These are phyloP conservation scores for Thalassophryne amazonica DNA, from an alignment of 2,797 vertebrate genomes.

Conservation along the genomic window DNA sequence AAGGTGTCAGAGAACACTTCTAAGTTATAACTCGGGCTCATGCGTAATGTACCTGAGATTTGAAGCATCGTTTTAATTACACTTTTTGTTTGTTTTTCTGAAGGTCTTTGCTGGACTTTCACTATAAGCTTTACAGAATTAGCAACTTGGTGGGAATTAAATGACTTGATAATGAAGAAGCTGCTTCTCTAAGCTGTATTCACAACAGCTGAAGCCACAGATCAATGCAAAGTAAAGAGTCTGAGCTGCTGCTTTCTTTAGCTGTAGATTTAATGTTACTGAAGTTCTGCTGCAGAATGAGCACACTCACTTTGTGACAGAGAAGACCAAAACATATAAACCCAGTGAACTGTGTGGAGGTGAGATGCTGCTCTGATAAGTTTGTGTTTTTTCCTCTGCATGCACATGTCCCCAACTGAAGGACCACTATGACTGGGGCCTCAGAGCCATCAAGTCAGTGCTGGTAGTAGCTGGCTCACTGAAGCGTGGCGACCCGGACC, in stretches of 20 bases:
- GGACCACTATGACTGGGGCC: slow-evolving; percentile 95
- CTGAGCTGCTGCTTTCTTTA: slow-evolving; percentile 9
- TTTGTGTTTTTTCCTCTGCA: not conserved
- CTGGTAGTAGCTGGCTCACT: slow-evolving; percentile 93
- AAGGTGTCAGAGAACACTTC: slow-evolving; percentile 18
- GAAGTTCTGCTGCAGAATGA: not conserved
- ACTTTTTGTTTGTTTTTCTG: slow-evolving; percentile 8
- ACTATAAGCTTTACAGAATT: slow-evolving; percentile 24
- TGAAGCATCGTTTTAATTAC: slow-evolving; percentile 23
- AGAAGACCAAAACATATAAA: not conserved
- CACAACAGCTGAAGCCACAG: slow-evolving; percentile 34
- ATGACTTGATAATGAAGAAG: slow-evolving; percentile 41
- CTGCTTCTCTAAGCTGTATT: slow-evolving; percentile 38
- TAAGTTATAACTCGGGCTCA: no score
- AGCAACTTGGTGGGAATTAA: slow-evolving; percentile 26
- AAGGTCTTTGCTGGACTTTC: slow-evolving; percentile 21
- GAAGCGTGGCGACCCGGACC: slow-evolving; percentile 86
- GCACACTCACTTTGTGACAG: not conserved
- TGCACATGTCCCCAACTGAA: not conserved
- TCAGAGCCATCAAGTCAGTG: slow-evolving; percentile 95
- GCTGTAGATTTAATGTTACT: slow-evolving; percentile 14
- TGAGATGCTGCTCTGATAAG: not conserved
- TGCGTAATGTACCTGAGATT: slow-evolving; percentile 20
- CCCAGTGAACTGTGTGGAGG: not conserved
- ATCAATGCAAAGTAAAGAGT: slow-evolving; percentile 25